Conservation (phyloP, 1,140 invertebrate species). For the Drosophila lacertosa region DNA sequence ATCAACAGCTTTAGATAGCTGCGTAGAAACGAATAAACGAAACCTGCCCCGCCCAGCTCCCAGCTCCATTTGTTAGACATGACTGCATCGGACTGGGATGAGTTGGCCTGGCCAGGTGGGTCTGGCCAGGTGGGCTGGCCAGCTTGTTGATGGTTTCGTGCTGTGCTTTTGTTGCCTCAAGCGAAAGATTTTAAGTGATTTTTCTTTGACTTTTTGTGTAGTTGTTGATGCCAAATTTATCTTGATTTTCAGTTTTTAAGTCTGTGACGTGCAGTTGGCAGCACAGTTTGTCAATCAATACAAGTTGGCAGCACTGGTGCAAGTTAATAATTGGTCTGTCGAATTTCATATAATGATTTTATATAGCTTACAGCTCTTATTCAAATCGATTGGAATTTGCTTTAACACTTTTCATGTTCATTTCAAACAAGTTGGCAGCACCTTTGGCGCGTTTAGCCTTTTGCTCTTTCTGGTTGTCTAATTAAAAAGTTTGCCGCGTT, state of each 20-base stretch:
- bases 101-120: slow-evolving; percentile 12
- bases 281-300: slow-evolving; percentile 14
- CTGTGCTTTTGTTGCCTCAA: slow-evolving; percentile 62
- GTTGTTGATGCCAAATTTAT: slow-evolving; percentile 57
- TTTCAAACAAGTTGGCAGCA: slow-evolving; percentile 18
- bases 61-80: slow-evolving; percentile 56
- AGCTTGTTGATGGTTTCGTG: slow-evolving; percentile 39
- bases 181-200: slow-evolving; percentile 53
- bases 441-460: slow-evolving; percentile 6
- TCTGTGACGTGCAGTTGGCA: slow-evolving; percentile 50
- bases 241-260: slow-evolving; percentile 33
- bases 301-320: slow-evolving; percentile 5
- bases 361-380: too few relatives aligned
- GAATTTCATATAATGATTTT: too few relatives aligned
- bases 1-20: slow-evolving; percentile 76
- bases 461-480: slow-evolving; percentile 34
- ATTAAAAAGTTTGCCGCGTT: slow-evolving; percentile 63
- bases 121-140: slow-evolving; percentile 4
- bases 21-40: slow-evolving; percentile 9
- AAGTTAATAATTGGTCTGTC: too few relatives aligned
- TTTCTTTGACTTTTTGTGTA: slow-evolving; percentile 46
- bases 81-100: slow-evolving; percentile 40
- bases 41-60: slow-evolving; percentile 1
- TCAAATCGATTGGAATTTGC: too few relatives aligned
- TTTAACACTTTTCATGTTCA: too few relatives aligned